A percentile compares a stretch with the other conserved stretches of the same genome.
phyloP scores from a whole-genome alignment of 2,113 vertebrate genomes.

The Mus pahari region DNA sequence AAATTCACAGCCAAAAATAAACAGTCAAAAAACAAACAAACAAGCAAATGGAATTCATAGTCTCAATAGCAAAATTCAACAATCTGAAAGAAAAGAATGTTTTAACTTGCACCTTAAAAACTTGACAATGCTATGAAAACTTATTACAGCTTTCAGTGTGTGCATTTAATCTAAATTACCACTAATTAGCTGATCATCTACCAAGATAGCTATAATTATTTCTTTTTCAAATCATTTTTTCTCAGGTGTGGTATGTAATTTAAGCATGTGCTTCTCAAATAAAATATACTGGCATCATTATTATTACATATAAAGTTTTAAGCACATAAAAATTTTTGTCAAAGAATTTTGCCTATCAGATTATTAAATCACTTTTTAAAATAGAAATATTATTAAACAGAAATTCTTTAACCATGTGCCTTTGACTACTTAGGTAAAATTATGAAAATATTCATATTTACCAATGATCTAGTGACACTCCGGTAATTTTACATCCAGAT shows the following conservation, averaged over 20 bases:
- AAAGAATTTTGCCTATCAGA: constrained; percentile 60
- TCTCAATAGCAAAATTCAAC: constrained; percentile 44
- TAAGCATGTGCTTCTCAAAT: constrained; percentile 73
- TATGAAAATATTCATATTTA: constrained; percentile 65
- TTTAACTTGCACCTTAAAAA: constrained; percentile 66
- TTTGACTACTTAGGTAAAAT: constrained; percentile 68
- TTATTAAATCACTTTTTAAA: constrained; percentile 56
- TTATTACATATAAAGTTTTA: constrained; percentile 63
- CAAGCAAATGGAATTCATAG: constrained; percentile 64
- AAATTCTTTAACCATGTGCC: not conserved
- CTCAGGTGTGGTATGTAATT: constrained; percentile 67
- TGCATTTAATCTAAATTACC: constrained; percentile 77
- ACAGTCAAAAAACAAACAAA: constrained; percentile 58
- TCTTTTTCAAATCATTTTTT: constrained; percentile 72
- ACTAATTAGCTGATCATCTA: constrained; percentile 75
- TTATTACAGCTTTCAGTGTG: constrained; percentile 69
- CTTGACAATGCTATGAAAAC: constrained; percentile 33
- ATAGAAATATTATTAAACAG: constrained; percentile 53
- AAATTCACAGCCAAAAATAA: constrained; percentile 73
- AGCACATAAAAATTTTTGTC: constrained; percentile 58
- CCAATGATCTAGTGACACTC: constrained; percentile 45
- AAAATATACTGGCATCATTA: constrained; percentile 74
- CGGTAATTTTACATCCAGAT: constrained; percentile 47
- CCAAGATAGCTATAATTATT: constrained; percentile 73
- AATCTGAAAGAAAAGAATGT: constrained; percentile 49